These are phyloP conservation scores for Conus canariensis DNA, from an alignment of 2,888 invertebrate species.

Conservation along the genomic window DNA sequence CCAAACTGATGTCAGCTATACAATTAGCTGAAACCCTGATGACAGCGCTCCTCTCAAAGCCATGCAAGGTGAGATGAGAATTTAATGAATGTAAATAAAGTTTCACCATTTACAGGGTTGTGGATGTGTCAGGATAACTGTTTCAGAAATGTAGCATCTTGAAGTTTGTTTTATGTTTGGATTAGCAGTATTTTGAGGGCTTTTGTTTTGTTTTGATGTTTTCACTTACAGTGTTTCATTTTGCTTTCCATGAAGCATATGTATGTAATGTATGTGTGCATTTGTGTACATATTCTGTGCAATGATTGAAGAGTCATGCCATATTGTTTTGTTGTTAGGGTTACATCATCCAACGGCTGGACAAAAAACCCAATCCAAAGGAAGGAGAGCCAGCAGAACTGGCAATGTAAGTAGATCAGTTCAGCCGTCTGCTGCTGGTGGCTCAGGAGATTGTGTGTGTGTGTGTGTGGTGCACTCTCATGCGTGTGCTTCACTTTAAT, in stretches of 20 bases:
- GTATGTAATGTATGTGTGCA: background rate
- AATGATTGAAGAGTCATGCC: too few species aligned
- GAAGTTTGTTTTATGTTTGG: background rate
- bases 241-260: too few species aligned
- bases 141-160: too few species aligned
- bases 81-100: background rate
- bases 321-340: constrained; percentile 80
- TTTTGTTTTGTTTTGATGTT: too few species aligned
- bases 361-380: constrained; percentile 81
- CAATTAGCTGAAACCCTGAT: constrained; percentile 85
- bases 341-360: constrained; percentile 91
- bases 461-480: too few species aligned
- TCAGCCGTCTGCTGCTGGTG: too few species aligned
- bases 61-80: constrained; percentile 81
- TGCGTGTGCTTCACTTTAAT: too few species aligned
- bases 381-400: constrained; percentile 68
- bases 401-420: constrained; percentile 61
- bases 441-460: background rate
- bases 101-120: background rate
- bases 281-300: too few species aligned
- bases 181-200: background rate
- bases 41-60: constrained; percentile 80
- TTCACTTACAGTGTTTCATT: too few species aligned
- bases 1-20: constrained; percentile 83
- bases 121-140: background rate